Base-by-base conservation (phyloP, 2,888 invertebrate genomes). In the Drosophila nigricruria region DNA sequence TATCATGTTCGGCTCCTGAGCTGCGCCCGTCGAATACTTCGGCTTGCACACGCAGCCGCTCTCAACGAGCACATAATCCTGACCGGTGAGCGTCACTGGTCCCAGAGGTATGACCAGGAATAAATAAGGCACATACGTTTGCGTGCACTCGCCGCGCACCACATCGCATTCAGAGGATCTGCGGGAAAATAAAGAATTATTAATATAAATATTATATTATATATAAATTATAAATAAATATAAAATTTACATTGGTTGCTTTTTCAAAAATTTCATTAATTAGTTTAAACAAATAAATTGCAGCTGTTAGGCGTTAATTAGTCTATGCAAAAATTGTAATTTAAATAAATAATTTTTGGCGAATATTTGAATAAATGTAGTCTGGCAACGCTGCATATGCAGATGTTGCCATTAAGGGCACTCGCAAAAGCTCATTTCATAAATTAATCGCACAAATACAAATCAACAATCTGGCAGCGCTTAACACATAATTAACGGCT, bases 51-150 rank as follows among this genome's bases (percentile, higher is more conserved):
- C 97, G 92, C 98, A 98, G n/a, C 98, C 98, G 86, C 97, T 97
- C 92, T 98, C 98, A 30, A 98, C 97, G 56, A 98, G 94, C n/a
- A 98, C 97, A 93, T 98, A 98, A 93, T 98, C 98, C 92, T 98
- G 98, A 6, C 98, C 97, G 5, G 97, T 97, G 20, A 97, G 93
- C 14, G 97, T 97, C 20, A 97, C 97, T 16, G 97, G 97, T 8
- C 98, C 97, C 62, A 98, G 92, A 0, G 98, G 98, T 69, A 98
- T 96, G 65, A 98, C 98, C 92, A 98, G 94, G 93, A 98, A 98
- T 81, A 98, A 93, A 92, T 98, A 98, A 14, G 98, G 98, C 80
- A 98, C 97, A 81, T 93, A 93, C 0, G 98, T 98, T 93, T 98
- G 98, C 67, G 97, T 97, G 91, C 98, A 98, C 90, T 97, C 96